These are phyloP conservation scores for Aphelenchoides besseyi DNA, from an alignment of 1,140 invertebrate genomes.

Conservation along the genomic window DNA sequence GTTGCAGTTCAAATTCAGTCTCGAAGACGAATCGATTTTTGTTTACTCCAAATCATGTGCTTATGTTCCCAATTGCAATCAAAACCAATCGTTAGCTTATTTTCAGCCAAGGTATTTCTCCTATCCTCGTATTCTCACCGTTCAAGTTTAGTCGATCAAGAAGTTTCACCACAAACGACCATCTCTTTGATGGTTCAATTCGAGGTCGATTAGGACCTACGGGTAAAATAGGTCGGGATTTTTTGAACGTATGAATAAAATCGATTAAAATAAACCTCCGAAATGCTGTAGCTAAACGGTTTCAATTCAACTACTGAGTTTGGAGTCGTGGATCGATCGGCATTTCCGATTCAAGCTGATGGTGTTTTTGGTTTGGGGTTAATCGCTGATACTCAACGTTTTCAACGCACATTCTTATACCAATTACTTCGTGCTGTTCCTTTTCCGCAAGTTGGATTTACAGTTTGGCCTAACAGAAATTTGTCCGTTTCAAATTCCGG, in stretches of 20 bases:
- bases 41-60: background rate
- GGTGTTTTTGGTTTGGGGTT: conserved; percentile 7
- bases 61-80: background rate
- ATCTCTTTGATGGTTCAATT: conserved; percentile 1
- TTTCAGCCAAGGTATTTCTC: background rate
- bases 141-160: conserved; percentile 1
- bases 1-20: background rate
- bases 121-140: background rate
- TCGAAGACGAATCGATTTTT: conserved; percentile 7
- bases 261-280: background rate
- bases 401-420: background rate
- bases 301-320: background rate
- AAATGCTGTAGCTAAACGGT: background rate
- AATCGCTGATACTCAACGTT: background rate
- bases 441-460: background rate
- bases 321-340: background rate
- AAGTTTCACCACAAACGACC: background rate
- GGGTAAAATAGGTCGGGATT: conserved; percentile 4
- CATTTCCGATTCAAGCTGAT: background rate
- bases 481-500: background rate
- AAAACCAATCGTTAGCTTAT: background rate
- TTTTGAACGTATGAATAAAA: background rate
- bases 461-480: background rate
- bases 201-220: background rate
- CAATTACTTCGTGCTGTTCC: background rate